Percentiles rank a stretch among this genome's conserved stretches.
phyloP scores from a whole-genome alignment of 1,140 invertebrate genomes.

The Hirudo medicinalis region DNA sequence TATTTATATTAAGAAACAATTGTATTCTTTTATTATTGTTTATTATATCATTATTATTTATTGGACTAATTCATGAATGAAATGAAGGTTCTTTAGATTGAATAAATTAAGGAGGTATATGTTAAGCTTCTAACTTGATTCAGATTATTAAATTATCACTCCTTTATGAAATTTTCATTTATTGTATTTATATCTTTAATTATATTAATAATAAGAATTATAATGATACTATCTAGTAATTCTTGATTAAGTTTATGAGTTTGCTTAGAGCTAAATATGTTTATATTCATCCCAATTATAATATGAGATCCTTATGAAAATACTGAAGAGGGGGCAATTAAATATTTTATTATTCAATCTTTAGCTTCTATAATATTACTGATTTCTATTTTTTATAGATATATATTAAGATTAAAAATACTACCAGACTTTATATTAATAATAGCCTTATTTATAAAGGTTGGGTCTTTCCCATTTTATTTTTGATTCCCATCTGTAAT shows the following conservation, averaged over 20 bases:
- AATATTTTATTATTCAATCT: constrained; percentile 14
- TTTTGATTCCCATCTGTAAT: constrained; percentile 14
- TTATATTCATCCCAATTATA: constrained; percentile 18
- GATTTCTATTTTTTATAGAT: background rate
- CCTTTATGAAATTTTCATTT: background rate
- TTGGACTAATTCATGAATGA: constrained; percentile 20
- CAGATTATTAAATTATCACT: constrained; percentile 8
- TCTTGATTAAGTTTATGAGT: background rate
- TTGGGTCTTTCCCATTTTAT: constrained; percentile 10
- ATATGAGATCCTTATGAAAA: background rate
- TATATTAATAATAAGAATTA: background rate
- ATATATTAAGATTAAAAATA: background rate
- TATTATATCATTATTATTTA: constrained; percentile 24
- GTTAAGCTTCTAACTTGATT: constrained; percentile 14
- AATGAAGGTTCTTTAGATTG: constrained; percentile 18
- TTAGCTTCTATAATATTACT: constrained; percentile 10
- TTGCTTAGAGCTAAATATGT: constrained; percentile 11
- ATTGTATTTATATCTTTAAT: background rate
- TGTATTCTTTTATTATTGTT: constrained; percentile 23
- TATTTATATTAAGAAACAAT: constrained; percentile 6
- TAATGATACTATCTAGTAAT: background rate
- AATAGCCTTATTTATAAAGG: constrained; percentile 4
- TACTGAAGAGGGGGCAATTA: constrained; percentile 7
- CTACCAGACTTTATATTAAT: background rate
- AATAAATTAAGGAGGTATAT: background rate